Conservation (phyloP, 2,113 vertebrate species). For the Cryptotis parvus region DNA sequence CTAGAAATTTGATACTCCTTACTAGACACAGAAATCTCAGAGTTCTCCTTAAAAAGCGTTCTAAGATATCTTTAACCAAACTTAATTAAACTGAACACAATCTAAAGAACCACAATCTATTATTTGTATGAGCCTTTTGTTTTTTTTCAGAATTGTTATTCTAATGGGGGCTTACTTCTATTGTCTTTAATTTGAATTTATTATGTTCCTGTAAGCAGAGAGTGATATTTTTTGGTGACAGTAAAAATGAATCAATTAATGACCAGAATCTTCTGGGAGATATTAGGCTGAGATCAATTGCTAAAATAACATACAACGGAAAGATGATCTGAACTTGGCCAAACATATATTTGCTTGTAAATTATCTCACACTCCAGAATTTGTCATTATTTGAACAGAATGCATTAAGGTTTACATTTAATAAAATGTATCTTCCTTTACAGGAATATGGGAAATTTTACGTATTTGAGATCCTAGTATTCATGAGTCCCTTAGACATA, state of each 20-base stretch:
- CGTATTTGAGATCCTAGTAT: not conserved
- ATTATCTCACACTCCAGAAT: conserved; percentile 18
- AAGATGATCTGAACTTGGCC: not conserved
- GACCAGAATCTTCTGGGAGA: too few relatives aligned
- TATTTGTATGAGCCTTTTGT: not conserved
- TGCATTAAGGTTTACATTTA: conserved; percentile 31
- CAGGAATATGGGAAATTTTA: not conserved
- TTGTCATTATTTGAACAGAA: conserved; percentile 39
- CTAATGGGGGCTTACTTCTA: not conserved
- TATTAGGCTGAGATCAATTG: too few relatives aligned
- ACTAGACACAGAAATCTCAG: not conserved
- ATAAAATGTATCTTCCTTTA: conserved; percentile 18
- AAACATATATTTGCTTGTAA: not conserved
- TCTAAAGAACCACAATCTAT: not conserved
- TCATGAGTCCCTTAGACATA: not conserved
- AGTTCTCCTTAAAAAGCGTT: not conserved
- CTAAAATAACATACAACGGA: not conserved
- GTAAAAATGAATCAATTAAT: not conserved
- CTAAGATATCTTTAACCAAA: too few relatives aligned
- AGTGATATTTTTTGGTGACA: not conserved
- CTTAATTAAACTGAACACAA: not conserved
- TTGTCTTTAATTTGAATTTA: not conserved
- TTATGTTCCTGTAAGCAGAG: not conserved
- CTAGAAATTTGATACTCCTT: not conserved
- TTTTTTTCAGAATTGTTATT: not conserved